Base-by-base conservation (phyloP, 2,888 invertebrate species). In the Encarsia formosa region DNA sequence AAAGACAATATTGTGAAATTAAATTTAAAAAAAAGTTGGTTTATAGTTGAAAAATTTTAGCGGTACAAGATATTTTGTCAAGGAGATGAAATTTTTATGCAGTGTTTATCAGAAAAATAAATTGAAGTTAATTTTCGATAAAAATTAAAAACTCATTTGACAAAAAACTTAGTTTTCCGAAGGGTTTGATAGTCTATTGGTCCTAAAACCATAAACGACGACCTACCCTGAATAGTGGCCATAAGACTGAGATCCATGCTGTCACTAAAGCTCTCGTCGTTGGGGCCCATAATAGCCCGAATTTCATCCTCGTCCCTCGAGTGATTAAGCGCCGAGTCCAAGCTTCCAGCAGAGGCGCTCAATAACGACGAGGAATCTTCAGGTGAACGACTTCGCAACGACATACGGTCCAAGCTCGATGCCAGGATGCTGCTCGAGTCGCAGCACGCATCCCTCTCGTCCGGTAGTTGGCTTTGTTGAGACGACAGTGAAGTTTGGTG, bases 251-350 rank as follows among this genome's bases (percentile, higher is more conserved):
- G 68, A 61, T 74, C 73, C 69, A 73, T 71, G 56, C 68, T 72
- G 54, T 73, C 73, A 58, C 70, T 71, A 39, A 73, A 62, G 48
- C 71, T 70, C 59, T 74, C 73, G 49, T 74, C 73, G 56, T 71
- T 72, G 56, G 75, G 76, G 59, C 79, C 82, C 81, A 81, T 81
- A 45, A 83, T 74, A 24, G 79, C 80, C 58, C 83, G 80, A 26
- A 83, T 79, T 71, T 89, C 89, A 61, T 84, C 85, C 65, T 89
- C 90, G 63, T 88, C 87, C 52, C 87, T 82, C n/a, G 91, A 91
- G 64, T 87, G 87, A 75, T 92, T 92, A 63, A 91, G 76, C 74
- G 91, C 88, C 0, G 92, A 93, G 74, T 92, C 91, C 63, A 91
- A 77, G 62, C 92, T 93, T 46, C 91, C 90, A 49, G 85, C 86